These are phyloP conservation scores for Atherix ibis DNA, from an alignment of 2,888 invertebrate genomes.

Conservation along the genomic window DNA sequence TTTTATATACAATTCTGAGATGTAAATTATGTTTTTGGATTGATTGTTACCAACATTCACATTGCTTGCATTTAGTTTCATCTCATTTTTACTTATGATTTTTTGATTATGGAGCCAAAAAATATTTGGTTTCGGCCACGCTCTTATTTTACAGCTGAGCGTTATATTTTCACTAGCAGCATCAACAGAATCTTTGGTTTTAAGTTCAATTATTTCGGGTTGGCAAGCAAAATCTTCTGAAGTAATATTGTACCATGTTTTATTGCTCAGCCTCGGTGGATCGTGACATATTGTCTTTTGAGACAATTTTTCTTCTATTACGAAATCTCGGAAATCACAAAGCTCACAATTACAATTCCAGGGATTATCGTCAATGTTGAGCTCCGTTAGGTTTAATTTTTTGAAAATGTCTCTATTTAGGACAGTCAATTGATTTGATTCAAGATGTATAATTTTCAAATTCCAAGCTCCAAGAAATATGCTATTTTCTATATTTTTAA, in stretches of 20 bases:
- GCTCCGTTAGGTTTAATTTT: slow-evolving; percentile 49
- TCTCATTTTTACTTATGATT: slow-evolving; percentile 34
- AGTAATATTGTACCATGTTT: slow-evolving; percentile 55
- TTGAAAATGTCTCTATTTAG: slow-evolving; percentile 49
- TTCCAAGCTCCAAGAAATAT: slow-evolving; percentile 55
- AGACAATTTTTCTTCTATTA: slow-evolving; percentile 55
- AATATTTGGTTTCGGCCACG: slow-evolving; percentile 57
- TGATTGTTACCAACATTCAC: no score
- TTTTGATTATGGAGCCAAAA: slow-evolving; percentile 48
- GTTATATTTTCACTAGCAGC: slow-evolving; percentile 51
- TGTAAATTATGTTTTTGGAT: slow-evolving; percentile 32
- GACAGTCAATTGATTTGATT: slow-evolving; percentile 55
- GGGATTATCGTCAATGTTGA: slow-evolving; percentile 64
- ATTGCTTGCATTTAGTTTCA: slow-evolving; percentile 25
- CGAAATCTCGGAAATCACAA: slow-evolving; percentile 62
- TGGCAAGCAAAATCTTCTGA: slow-evolving; percentile 67
- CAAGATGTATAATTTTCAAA: slow-evolving; percentile 50
- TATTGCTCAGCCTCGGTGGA: slow-evolving; percentile 50
- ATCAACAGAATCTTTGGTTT: slow-evolving; percentile 38
- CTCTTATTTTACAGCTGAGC: slow-evolving; percentile 53
- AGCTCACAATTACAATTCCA: slow-evolving; percentile 83
- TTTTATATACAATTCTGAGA: slow-evolving; percentile 46
- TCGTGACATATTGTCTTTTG: slow-evolving; percentile 58
- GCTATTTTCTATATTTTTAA: slow-evolving; percentile 50
- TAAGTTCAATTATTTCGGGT: slow-evolving; percentile 53